A percentile compares a stretch with the other conserved stretches of the same genome.
phyloP scores from a whole-genome alignment of 2,113 vertebrate genomes.

The Addax nasomaculatus region DNA sequence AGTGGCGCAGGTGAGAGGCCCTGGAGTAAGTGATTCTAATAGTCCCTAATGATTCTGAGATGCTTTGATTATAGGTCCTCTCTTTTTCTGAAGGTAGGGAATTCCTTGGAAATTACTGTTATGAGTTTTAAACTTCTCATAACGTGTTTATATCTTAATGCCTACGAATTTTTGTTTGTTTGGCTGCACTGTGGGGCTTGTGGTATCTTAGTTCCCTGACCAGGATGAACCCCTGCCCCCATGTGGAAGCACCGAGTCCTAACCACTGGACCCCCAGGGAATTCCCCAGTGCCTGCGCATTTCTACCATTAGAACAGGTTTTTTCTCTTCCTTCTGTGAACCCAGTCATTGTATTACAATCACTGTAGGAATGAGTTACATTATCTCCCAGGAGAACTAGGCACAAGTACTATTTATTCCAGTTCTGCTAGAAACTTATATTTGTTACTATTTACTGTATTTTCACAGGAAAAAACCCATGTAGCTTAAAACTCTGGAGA shows the following conservation, averaged over 20 bases:
- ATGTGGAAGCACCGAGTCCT: not conserved
- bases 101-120: slow-evolving; percentile 28
- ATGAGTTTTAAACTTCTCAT: slow-evolving; percentile 12
- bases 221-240: not conserved
- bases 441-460: not conserved
- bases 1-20: not conserved
- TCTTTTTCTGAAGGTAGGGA: not conserved
- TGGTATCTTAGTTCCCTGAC: not conserved
- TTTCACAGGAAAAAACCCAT: not conserved
- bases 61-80: not conserved
- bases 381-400: not conserved
- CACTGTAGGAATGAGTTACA: slow-evolving; percentile 27
- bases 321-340: not conserved
- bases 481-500: not conserved
- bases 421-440: not conserved
- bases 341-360: not conserved
- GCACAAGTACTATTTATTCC: not conserved
- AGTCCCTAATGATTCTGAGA: not conserved
- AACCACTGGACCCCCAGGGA: not conserved
- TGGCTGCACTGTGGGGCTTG: not conserved
- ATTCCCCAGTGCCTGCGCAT: not conserved
- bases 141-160: slow-evolving; percentile 30
- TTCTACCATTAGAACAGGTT: not conserved
- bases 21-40: not conserved
- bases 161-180: not conserved